These are phyloP conservation scores for Notothenia coriiceps DNA, from an alignment of 2,113 vertebrate genomes.

Conservation along the genomic window DNA sequence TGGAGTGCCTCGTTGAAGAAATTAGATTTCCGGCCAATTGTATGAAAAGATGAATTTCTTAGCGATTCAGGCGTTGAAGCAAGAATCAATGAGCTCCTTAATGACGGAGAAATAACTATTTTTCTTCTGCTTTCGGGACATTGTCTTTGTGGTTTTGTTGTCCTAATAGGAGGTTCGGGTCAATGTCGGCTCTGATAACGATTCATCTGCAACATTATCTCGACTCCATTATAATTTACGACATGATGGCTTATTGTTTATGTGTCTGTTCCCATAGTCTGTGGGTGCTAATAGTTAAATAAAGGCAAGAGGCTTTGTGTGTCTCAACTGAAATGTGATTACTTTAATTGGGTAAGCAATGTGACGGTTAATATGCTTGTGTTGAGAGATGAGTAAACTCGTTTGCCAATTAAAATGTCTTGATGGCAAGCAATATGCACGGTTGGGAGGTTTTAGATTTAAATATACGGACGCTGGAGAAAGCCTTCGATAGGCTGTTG, in stretches of 20 bases:
- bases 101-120: background rate
- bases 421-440: slow-evolving; percentile 1
- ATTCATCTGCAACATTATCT: background rate
- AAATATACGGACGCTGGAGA: background rate
- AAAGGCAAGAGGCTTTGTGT: background rate
- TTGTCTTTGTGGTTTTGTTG: background rate
- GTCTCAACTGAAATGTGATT: background rate
- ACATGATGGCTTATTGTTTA: background rate
- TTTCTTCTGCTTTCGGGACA: background rate
- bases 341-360: background rate
- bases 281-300: background rate
- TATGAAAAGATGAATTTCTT: background rate
- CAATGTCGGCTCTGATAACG: background rate
- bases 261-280: too few species aligned
- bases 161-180: background rate
- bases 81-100: background rate
- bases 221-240: background rate
- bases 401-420: background rate
- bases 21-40: background rate
- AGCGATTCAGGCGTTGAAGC: background rate
- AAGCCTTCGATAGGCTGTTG: background rate
- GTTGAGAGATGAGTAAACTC: background rate
- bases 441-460: background rate
- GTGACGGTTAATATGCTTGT: background rate
- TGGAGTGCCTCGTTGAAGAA: background rate